Conservation (phyloP, 2,797 vertebrate genomes). For the Enteromius paludinosus region DNA sequence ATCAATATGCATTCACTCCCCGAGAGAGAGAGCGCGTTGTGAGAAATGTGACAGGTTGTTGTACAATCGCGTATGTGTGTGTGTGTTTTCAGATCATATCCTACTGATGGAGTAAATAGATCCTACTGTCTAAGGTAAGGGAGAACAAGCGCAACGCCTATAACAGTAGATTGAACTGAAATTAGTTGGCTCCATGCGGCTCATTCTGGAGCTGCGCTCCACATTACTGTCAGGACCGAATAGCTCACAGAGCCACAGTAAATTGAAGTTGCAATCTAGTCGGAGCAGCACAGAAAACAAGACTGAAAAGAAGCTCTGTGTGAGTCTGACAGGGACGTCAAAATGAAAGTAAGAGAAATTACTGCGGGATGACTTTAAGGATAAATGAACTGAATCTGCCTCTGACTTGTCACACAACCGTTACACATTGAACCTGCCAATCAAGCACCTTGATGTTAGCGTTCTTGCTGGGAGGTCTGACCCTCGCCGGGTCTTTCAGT, state of each 20-base stretch:
- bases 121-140: constrained; percentile 26
- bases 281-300: constrained; percentile 4
- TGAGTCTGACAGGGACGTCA: constrained; percentile 5
- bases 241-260: constrained; percentile 27
- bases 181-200: constrained; percentile 40
- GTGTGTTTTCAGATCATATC: constrained; percentile 27
- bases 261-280: constrained; percentile 41
- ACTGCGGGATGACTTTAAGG: constrained; percentile 10
- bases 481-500: not conserved
- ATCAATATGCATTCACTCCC: constrained; percentile 49
- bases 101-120: constrained; percentile 38
- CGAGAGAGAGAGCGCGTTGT: not conserved
- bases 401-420: not conserved
- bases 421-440: constrained; percentile 37
- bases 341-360: constrained; percentile 27
- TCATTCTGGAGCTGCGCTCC: constrained; percentile 12
- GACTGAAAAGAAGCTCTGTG: constrained; percentile 6
- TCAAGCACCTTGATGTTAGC: not conserved
- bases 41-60: constrained; percentile 34
- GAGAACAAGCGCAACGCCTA: constrained; percentile 14
- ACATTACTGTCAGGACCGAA: constrained; percentile 45
- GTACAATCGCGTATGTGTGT: not conserved
- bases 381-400: constrained; percentile 23
- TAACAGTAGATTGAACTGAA: constrained; percentile 44
- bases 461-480: constrained; percentile 4